Percentiles rank a stretch among this genome's conserved stretches.
Evolutionary conservation across 2,888 invertebrate genomes (phyloP).

Genomic region (Emmelina monodactyla): DNA sequence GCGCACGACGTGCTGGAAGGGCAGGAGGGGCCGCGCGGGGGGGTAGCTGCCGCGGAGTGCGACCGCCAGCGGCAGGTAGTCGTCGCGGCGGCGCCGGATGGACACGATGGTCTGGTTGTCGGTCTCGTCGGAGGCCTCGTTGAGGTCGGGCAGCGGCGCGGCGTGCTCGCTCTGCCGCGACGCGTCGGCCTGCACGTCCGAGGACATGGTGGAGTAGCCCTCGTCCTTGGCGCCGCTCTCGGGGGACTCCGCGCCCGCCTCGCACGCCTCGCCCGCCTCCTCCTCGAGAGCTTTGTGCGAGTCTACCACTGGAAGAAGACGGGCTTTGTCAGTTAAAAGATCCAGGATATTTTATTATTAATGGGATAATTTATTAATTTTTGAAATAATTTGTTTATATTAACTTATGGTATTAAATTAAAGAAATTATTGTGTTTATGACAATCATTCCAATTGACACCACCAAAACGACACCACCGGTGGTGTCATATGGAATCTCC

Average conservation of each 20-base stretch:
- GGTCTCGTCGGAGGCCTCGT: conserved; percentile 77
- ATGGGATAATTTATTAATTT: too few relatives aligned
- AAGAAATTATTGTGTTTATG: too few relatives aligned
- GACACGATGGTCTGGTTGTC: conserved; percentile 67
- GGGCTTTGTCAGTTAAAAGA: too few relatives aligned
- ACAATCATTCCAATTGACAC: too few relatives aligned
- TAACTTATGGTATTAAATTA: too few relatives aligned
- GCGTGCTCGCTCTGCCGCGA: conserved; percentile 67
- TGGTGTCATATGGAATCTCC: too few relatives aligned
- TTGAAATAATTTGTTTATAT: too few relatives aligned
- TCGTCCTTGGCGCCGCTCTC: conserved; percentile 82
- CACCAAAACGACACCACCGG: too few relatives aligned
- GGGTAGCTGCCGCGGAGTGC: conserved; percentile 77
- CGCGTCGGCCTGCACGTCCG: conserved; percentile 79
- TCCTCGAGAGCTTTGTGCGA: conserved; percentile 41
- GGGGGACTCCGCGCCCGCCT: conserved; percentile 76
- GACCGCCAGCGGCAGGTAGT: conserved; percentile 72
- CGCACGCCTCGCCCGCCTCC: conserved; percentile 65
- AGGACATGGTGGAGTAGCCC: conserved; percentile 85
- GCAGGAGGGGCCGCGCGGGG: conserved; percentile 72
- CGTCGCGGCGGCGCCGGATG: conserved; percentile 63
- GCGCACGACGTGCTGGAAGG: conserved; percentile 77
- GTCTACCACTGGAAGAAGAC: too few relatives aligned
- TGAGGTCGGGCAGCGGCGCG: conserved; percentile 72
- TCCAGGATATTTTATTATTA: too few relatives aligned